phyloP scores from a whole-genome alignment of 2,113 vertebrate genomes.

The Engraulis encrasicolus region DNA sequence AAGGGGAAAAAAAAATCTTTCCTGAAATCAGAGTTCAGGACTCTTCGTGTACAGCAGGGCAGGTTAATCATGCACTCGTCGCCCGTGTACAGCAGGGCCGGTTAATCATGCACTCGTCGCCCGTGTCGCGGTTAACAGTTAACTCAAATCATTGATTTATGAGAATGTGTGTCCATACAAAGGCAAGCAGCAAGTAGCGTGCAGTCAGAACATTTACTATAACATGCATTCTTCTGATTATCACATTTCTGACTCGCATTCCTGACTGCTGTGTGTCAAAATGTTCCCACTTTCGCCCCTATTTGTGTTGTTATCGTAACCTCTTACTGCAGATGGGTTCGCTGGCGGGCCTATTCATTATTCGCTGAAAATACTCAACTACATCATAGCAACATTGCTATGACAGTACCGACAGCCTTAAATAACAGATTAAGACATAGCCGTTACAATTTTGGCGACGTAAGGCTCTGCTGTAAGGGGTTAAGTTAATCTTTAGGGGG shows the following conservation, averaged over 20 bases:
- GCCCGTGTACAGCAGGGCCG: background rate
- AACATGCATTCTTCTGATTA: background rate
- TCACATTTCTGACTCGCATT: background rate
- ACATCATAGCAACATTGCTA: too few relatives aligned
- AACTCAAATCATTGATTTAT: background rate
- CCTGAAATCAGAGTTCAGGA: conserved; percentile 15
- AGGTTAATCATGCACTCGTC: conserved; percentile 39
- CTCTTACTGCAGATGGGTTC: too few relatives aligned
- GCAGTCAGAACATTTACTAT: background rate
- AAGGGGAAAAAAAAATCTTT: background rate
- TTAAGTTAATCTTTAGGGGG: too few relatives aligned
- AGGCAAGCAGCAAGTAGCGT: background rate
- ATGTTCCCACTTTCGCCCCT: too few relatives aligned
- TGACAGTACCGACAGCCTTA: too few relatives aligned
- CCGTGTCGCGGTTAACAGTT: background rate
- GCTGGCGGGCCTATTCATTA: too few relatives aligned
- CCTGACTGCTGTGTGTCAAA: too few relatives aligned
- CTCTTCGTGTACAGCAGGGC: background rate
- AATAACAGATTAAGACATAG: too few relatives aligned
- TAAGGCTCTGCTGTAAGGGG: too few relatives aligned
- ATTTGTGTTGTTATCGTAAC: too few relatives aligned
- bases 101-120: conserved; percentile 39
- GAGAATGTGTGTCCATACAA: background rate
- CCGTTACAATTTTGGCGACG: too few relatives aligned
- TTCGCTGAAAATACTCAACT: too few relatives aligned